These are phyloP conservation scores for Clarias macrocephalus DNA, from an alignment of 2,113 vertebrate species.

Conservation along the genomic window DNA sequence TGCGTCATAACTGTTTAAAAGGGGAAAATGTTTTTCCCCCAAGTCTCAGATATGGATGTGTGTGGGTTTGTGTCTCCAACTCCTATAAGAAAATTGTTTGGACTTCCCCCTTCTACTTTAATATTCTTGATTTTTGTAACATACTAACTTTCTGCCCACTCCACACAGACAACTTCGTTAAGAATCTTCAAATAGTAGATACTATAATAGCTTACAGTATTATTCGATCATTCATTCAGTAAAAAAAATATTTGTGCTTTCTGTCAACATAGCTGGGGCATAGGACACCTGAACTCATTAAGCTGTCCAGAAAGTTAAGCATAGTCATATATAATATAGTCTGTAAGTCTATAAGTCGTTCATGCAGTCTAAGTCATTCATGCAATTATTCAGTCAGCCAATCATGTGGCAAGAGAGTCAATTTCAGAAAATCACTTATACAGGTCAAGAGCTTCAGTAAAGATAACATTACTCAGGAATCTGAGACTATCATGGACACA, in stretches of 20 bases:
- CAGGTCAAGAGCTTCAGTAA: too few relatives aligned
- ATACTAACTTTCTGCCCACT: not conserved
- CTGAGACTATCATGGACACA: too few relatives aligned
- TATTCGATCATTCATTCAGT: not conserved
- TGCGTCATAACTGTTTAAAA: conserved; percentile 51
- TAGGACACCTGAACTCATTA: not conserved
- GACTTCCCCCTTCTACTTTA: not conserved
- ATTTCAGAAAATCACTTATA: too few relatives aligned
- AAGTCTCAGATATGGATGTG: not conserved
- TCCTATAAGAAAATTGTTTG: not conserved
- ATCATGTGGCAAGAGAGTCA: too few relatives aligned
- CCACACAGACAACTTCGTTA: not conserved
- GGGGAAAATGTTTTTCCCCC: not conserved
- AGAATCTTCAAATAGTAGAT: not conserved
- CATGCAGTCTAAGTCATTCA: too few relatives aligned
- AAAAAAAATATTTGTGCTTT: not conserved
- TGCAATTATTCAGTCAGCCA: too few relatives aligned
- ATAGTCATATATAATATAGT: too few relatives aligned
- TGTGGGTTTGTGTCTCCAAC: not conserved
- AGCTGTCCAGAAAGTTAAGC: too few relatives aligned
- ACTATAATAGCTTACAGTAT: not conserved
- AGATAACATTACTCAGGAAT: too few relatives aligned
- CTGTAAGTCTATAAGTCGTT: too few relatives aligned
- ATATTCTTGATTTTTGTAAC: not conserved
- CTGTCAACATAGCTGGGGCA: not conserved